Base-by-base conservation (phyloP, 2,797 vertebrate species). In the Notolabrus celidotus region DNA sequence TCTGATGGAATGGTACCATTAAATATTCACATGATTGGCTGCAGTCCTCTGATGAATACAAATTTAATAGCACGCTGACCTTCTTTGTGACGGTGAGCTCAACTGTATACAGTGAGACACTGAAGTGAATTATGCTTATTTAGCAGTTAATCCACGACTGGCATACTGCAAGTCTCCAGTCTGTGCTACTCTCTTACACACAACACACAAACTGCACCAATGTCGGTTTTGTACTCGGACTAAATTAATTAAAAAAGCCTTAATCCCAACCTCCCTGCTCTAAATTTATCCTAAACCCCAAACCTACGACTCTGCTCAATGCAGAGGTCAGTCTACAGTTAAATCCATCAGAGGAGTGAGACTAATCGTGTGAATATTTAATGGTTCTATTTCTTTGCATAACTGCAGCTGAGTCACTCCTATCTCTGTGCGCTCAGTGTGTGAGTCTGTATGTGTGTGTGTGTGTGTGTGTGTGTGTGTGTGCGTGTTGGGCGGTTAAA, bases 281-380 rank as follows among this genome's bases (percentile, higher is more conserved):
- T 58, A 49, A 46, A 79, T 65, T 17, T 51, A 39, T 58, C 33
- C 70, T 64, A 29, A 71, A 63, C 58, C 71, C 45, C n/a, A 70
- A 72, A 77, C 33, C 58, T 56, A 31, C 25, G 41, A 45, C 41
- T 67, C 67, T 61, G 62, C 55, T 83, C 38, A 61, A 29, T 43
- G 56, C 56, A 74, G 64, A 63, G 67, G 67, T 79, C 76, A 69
- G 56, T 67, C 53, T 54, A 42, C 49, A 74, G 62, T 71, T 70
- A 69, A 74, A 82, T 64, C 79, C 70, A 72, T 74, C 57, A 72
- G 47, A 57, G 57, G 59, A 70, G 73, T 11, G 59, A 75, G 41
- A 74, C 75, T 63, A 64, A 64, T 79, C n/a, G 5, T 57, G 53
- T 83, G 63, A 86, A 80, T 80, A 77, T 84, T 79, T 79, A 83